phyloP scores from a whole-genome alignment of 2,797 vertebrate species.

The Gymnodraco acuticeps region DNA sequence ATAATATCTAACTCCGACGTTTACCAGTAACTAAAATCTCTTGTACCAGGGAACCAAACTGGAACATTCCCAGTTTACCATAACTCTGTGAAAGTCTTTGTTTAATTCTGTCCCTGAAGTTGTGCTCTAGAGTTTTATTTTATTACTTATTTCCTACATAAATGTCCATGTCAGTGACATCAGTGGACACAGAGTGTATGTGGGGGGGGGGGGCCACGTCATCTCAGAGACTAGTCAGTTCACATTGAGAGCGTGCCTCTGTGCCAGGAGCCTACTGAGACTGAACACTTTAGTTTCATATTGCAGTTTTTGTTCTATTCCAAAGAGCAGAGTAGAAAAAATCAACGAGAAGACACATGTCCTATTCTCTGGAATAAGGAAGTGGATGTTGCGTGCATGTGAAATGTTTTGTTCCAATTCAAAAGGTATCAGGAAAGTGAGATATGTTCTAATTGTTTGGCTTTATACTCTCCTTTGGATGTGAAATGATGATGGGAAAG shows the following conservation, averaged over 20 bases:
- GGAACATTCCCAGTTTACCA: constrained; percentile 30
- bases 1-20: background rate
- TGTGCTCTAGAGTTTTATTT: constrained; percentile 58
- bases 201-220: background rate
- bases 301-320: constrained; percentile 13
- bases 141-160: constrained; percentile 65
- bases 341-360: background rate
- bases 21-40: background rate
- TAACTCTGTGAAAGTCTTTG: constrained; percentile 48
- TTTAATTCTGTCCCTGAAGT: constrained; percentile 46
- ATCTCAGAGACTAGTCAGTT: constrained; percentile 16
- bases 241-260: constrained; percentile 20
- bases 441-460: constrained; percentile 49
- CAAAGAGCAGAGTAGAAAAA: background rate
- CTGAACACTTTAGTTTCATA: constrained; percentile 15
- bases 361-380: background rate
- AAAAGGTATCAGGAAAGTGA: constrained; percentile 28
- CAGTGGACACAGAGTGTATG: constrained; percentile 38
- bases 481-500: constrained; percentile 52
- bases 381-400: constrained; percentile 1
- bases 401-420: constrained; percentile 10
- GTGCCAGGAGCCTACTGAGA: constrained; percentile 40
- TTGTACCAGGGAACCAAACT: background rate
- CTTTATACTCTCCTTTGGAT: constrained; percentile 54
- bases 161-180: constrained; percentile 65